phyloP scores from a whole-genome alignment of 2,888 invertebrate genomes.

The Eledona agricola region DNA sequence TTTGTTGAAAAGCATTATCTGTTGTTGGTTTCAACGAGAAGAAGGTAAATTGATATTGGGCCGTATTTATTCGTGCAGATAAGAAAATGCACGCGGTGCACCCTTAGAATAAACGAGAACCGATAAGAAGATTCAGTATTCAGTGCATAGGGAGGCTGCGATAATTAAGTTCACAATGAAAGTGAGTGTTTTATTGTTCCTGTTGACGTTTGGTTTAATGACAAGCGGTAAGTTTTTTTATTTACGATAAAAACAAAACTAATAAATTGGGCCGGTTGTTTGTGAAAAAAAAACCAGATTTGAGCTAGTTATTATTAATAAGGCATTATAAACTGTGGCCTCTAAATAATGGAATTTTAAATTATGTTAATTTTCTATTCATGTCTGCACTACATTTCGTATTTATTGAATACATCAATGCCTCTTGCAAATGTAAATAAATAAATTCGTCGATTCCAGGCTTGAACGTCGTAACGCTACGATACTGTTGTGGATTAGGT shows the following conservation, averaged over 20 bases:
- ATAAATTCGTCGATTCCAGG: constrained; percentile 52
- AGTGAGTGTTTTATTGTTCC: constrained; percentile 5
- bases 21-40: constrained; percentile 16
- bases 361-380: constrained; percentile 45
- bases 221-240: constrained; percentile 12
- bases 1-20: constrained; percentile 34
- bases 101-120: constrained; percentile 35
- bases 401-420: constrained; percentile 35
- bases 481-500: constrained; percentile 58
- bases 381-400: constrained; percentile 41
- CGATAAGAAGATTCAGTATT: constrained; percentile 16
- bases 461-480: constrained; percentile 51
- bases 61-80: constrained; percentile 35
- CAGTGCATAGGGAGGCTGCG: constrained; percentile 2
- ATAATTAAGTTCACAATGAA: constrained; percentile 6
- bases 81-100: constrained; percentile 36
- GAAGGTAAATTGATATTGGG: constrained; percentile 23
- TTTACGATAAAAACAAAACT: constrained; percentile 1
- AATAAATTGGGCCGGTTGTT: constrained; percentile 22
- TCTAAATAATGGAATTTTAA: constrained; percentile 48
- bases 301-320: constrained; percentile 33
- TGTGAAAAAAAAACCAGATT: constrained; percentile 16
- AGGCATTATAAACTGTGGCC: constrained; percentile 42
- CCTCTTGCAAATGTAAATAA: constrained; percentile 29
- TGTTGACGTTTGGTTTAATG: background rate